Conservation (phyloP, 2,113 vertebrate genomes). For the zebrafish (Danio rerio) region DNA sequence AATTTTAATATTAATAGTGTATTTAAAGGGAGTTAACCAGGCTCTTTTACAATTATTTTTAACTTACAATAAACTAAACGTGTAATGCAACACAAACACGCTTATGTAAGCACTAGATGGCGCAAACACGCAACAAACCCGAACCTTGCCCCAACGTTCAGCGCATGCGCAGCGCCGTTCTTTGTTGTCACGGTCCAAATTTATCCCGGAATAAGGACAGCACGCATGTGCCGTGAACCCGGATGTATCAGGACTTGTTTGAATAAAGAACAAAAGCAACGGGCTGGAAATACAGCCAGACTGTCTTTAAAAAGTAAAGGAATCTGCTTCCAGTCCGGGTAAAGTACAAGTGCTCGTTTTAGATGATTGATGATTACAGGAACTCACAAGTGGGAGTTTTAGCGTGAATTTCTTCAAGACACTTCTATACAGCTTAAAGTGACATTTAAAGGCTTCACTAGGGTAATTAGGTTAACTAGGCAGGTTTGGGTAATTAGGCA, state of each 20-base stretch:
- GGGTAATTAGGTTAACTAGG: too few relatives aligned
- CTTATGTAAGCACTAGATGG: constrained; percentile 62
- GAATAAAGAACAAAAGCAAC: constrained; percentile 34
- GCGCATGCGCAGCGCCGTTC: constrained; percentile 56
- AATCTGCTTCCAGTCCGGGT: constrained; percentile 58
- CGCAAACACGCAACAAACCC: constrained; percentile 29
- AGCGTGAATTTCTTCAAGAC: too few relatives aligned
- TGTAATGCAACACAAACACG: too few relatives aligned
- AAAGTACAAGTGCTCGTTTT: not conserved
- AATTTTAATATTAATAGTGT: too few relatives aligned
- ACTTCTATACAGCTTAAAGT: too few relatives aligned
- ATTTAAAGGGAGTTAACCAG: too few relatives aligned
- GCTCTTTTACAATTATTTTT: too few relatives aligned
- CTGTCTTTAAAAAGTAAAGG: constrained; percentile 26
- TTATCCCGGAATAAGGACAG: constrained; percentile 89
- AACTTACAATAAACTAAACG: not conserved
- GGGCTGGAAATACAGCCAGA: not conserved
- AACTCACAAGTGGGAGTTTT: not conserved
- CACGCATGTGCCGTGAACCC: constrained; percentile 89
- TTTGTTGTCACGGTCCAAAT: constrained; percentile 81
- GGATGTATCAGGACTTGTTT: constrained; percentile 76
- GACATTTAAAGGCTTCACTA: too few relatives aligned
- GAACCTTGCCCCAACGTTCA: constrained; percentile 25
- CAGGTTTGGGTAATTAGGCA: too few relatives aligned
- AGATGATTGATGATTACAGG: constrained; percentile 9